A percentile compares a stretch with the other conserved stretches of the same genome.
These are phyloP conservation scores for Anisognathus igniventris DNA, from an alignment of 2,797 vertebrate genomes.

Conservation along the genomic window DNA sequence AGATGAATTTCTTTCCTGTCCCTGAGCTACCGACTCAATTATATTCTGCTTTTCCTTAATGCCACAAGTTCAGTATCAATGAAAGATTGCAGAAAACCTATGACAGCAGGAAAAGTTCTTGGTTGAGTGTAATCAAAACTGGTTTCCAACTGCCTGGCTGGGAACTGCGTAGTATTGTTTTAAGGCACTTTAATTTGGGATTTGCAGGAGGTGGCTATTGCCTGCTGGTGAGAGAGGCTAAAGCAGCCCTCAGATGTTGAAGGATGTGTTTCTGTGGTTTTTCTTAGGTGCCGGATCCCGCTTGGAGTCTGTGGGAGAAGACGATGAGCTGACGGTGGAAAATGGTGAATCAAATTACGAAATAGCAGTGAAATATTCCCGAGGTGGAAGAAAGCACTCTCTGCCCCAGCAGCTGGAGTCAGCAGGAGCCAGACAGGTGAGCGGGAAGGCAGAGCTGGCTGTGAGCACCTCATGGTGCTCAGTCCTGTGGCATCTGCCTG, in stretches of 20 bases:
- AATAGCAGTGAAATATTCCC: conserved; percentile 76
- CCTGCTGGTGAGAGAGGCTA: neutral
- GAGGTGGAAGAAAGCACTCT: conserved; percentile 89
- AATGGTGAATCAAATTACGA: conserved; percentile 76
- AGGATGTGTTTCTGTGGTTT: neutral
- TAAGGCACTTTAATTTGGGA: neutral
- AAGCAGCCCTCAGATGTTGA: neutral
- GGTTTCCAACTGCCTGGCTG: neutral
- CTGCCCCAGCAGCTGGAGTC: conserved; percentile 90
- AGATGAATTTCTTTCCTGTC: conserved; percentile 31
- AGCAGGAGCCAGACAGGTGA: conserved; percentile 83
- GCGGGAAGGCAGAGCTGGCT: neutral
- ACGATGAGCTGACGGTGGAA: conserved; percentile 89
- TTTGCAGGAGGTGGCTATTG: neutral
- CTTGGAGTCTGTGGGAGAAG: conserved; percentile 92
- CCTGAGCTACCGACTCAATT: neutral
- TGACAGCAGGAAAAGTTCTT: neutral
- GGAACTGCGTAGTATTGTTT: neutral
- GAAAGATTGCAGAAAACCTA: neutral
- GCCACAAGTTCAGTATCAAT: neutral
- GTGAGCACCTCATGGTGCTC: neutral
- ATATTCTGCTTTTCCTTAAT: conserved; percentile 10
- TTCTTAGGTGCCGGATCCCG: conserved; percentile 81
- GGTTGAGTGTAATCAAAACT: neutral
- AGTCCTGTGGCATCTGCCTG: rapidly evolving